Evolutionary conservation across 1,140 invertebrate species (phyloP).

Genomic region (Pogonus chalceus): DNA sequence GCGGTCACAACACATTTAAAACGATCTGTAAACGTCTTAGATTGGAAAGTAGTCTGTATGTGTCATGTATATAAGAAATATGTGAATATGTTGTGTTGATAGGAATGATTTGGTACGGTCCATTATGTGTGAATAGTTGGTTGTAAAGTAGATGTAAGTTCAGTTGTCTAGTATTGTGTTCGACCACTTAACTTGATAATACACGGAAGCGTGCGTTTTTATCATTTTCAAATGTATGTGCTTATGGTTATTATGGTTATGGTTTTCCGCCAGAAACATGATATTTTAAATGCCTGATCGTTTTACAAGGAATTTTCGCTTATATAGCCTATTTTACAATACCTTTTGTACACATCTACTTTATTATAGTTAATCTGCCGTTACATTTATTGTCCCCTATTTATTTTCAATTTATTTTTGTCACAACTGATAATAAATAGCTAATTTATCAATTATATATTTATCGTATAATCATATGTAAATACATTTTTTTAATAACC

Average conservation of each 20-base stretch:
- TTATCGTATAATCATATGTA: too few species aligned
- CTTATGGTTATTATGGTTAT: too few species aligned
- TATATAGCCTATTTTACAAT: too few species aligned
- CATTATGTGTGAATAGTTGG: conserved; percentile 23
- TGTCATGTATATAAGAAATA: conserved; percentile 3
- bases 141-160: conserved; percentile 8
- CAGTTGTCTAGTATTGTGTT: not conserved
- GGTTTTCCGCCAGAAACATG: not conserved
- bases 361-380: too few species aligned
- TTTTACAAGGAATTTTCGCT: too few species aligned
- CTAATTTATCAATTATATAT: too few species aligned
- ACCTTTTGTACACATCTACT: too few species aligned
- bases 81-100: not conserved
- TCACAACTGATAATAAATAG: too few species aligned
- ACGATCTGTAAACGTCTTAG: conserved; percentile 20
- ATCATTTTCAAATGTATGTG: not conserved
- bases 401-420: too few species aligned
- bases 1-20: conserved; percentile 31
- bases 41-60: conserved; percentile 14
- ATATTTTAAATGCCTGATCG: conserved; percentile 8
- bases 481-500: too few species aligned
- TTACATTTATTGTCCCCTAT: too few species aligned
- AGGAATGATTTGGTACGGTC: conserved; percentile 14
- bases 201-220: conserved; percentile 4
- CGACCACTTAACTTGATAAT: not conserved